These are phyloP conservation scores for Petrophora chlorosata DNA, from an alignment of 2,888 invertebrate genomes.

Conservation along the genomic window DNA sequence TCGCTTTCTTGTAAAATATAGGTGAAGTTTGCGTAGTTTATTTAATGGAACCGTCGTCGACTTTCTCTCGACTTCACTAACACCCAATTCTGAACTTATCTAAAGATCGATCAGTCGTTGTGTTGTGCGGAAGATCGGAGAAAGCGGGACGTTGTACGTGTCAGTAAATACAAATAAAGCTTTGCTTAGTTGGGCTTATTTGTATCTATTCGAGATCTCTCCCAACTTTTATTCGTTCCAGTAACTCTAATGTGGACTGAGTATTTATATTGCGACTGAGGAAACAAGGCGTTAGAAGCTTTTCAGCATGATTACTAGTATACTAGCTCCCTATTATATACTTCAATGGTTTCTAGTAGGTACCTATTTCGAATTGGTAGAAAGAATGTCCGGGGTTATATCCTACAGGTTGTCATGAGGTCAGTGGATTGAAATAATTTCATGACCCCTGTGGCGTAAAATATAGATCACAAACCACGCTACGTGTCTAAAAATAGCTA, in stretches of 20 bases:
- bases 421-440: too few species aligned
- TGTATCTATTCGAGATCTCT: conserved; percentile 18
- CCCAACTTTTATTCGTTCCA: conserved; percentile 14
- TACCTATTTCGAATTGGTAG: too few species aligned
- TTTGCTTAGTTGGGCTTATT: conserved; percentile 17
- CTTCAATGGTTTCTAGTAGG: too few species aligned
- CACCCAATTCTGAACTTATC: conserved; percentile 56
- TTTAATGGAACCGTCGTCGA: conserved; percentile 63
- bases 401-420: too few species aligned
- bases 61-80: conserved; percentile 50
- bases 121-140: conserved; percentile 23
- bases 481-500: too few species aligned
- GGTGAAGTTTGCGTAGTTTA: conserved; percentile 64
- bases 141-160: conserved; percentile 17
- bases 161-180: conserved; percentile 29
- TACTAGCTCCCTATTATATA: too few species aligned
- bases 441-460: too few species aligned
- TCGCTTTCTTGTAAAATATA: conserved; percentile 66
- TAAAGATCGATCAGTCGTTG: conserved; percentile 49
- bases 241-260: conserved; percentile 1
- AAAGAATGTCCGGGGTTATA: too few species aligned
- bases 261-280: background rate
- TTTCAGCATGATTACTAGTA: background rate
- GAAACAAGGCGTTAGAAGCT: background rate
- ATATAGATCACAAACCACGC: too few species aligned